Evolutionary conservation across 2,888 invertebrate species (phyloP).

Genomic region (Cataglyphis livida): DNA sequence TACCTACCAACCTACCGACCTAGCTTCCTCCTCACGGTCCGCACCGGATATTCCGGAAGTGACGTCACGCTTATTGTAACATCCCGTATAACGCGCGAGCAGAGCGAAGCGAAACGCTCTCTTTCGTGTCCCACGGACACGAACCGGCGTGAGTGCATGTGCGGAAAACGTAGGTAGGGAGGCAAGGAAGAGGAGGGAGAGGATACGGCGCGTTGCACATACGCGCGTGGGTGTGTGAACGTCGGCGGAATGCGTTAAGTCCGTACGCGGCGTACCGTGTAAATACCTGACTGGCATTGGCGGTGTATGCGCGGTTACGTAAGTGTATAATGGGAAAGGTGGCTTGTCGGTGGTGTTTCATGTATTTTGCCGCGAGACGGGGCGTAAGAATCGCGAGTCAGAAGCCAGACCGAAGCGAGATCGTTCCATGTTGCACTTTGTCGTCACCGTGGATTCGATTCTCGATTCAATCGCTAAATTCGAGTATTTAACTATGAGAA

Average conservation of each 20-base stretch:
- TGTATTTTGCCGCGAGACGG: not conserved
- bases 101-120: conserved; percentile 67
- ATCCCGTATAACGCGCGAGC: conserved; percentile 75
- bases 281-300: conserved; percentile 68
- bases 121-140: conserved; percentile 68
- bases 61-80: conserved; percentile 83
- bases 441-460: not conserved
- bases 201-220: conserved; percentile 31
- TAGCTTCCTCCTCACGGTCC: conserved; percentile 79
- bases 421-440: conserved; percentile 3
- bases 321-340: conserved; percentile 62
- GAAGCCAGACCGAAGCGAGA: not conserved
- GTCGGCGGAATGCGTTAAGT: conserved; percentile 63
- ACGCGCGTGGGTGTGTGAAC: conserved; percentile 73
- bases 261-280: conserved; percentile 69
- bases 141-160: conserved; percentile 52
- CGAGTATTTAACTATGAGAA: too few species aligned
- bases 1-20: conserved; percentile 81
- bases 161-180: conserved; percentile 30
- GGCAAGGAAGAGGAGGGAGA: conserved; percentile 15
- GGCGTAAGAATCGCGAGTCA: conserved; percentile 24
- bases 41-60: conserved; percentile 80
- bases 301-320: conserved; percentile 52
- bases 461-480: not conserved
- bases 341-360: conserved; percentile 12